Evolutionary conservation across 2,797 vertebrate species (phyloP).

Genomic region (Champsocephalus gunnari): DNA sequence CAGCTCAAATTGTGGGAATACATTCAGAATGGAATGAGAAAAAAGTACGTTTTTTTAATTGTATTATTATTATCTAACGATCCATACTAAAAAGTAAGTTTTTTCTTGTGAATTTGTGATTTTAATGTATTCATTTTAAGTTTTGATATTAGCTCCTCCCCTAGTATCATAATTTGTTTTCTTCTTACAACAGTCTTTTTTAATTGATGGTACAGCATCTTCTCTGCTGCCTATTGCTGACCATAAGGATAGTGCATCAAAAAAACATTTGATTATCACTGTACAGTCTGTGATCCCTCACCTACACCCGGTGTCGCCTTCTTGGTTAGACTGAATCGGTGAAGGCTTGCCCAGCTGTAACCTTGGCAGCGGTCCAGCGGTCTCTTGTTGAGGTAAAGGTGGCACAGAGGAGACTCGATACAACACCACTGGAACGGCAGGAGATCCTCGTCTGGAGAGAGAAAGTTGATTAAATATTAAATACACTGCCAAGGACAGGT

Average conservation of each 20-base stretch:
- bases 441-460: conserved; percentile 83
- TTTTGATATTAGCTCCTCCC: no score
- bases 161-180: no score
- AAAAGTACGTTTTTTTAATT: no score
- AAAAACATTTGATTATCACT: not conserved
- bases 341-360: conserved; percentile 71
- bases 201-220: not conserved
- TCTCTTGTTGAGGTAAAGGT: conserved; percentile 84
- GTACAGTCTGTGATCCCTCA: conserved; percentile 56
- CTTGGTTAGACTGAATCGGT: conserved; percentile 37
- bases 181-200: not conserved
- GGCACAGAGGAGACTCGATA: conserved; percentile 81
- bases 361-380: conserved; percentile 85
- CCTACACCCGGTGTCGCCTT: conserved; percentile 80
- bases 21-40: no score
- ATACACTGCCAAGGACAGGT: no score
- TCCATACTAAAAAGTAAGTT: no score
- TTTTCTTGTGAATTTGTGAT: no score
- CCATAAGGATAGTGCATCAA: not conserved
- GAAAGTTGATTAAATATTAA: not conserved
- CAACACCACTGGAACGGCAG: conserved; percentile 90
- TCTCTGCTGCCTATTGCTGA: not conserved
- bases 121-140: no score
- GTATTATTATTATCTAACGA: no score
- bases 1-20: no score